phyloP scores from a whole-genome alignment of 2,888 invertebrate genomes.

The Diachrysia chrysitis region DNA sequence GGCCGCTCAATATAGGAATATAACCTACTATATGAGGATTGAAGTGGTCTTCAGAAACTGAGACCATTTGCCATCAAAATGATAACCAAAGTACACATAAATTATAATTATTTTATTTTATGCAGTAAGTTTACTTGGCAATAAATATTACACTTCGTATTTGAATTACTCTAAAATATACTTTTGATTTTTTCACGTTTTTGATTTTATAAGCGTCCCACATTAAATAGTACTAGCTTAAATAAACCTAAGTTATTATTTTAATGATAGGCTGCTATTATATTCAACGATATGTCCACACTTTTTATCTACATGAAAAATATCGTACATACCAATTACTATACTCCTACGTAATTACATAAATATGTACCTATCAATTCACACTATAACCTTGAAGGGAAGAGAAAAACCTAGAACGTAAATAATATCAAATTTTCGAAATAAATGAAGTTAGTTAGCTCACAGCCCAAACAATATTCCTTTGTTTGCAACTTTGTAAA shows the following conservation, averaged over 20 bases:
- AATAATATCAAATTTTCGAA: background rate
- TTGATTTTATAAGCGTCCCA: too few relatives aligned
- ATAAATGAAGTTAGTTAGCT: background rate
- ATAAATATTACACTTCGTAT: too few relatives aligned
- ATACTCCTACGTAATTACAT: background rate
- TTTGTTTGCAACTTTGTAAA: background rate
- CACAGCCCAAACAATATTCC: background rate
- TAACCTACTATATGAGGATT: background rate
- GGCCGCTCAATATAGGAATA: background rate
- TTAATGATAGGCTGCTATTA: background rate
- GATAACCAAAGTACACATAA: background rate
- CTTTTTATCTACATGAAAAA: background rate
- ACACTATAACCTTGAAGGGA: too few relatives aligned
- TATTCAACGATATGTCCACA: background rate
- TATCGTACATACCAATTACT: too few relatives aligned
- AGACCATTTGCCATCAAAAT: background rate
- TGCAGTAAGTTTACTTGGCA: too few relatives aligned
- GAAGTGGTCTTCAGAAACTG: background rate
- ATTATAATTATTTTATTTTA: too few relatives aligned
- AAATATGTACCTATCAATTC: too few relatives aligned
- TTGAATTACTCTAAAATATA: too few relatives aligned
- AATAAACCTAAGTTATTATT: background rate
- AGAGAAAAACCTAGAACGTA: too few relatives aligned
- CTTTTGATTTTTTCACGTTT: too few relatives aligned
- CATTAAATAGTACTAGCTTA: background rate